Base-by-base conservation (phyloP, 2,797 vertebrate species). In the Staurois parvus region DNA sequence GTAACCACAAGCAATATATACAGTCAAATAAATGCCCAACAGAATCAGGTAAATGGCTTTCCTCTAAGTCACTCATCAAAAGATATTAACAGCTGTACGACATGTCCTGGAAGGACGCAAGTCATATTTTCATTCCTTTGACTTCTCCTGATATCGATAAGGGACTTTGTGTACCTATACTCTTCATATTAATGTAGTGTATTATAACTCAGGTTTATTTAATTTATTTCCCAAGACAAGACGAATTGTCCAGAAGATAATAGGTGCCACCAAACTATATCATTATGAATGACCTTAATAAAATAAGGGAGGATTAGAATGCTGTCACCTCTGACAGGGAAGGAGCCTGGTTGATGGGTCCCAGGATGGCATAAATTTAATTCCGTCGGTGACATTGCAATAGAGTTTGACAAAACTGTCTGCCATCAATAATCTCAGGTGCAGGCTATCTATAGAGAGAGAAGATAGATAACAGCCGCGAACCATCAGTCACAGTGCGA, bases 271-370 rank as follows among this genome's bases (percentile, higher is more conserved):
- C 72, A 68, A 66, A 83, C 81, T 67, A 45, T 83, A 83, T 74
- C 81, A 83, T 83, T 66, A 66, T 75, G 79, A 73, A 74, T 83
- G 72, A 83, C 72, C 81, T 83, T 83, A 83, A 83, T 74, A 83
- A 83, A 83, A 83, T 74, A 83, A 56, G 81, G 81, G 29, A 72
- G 70, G 70, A 83, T 83, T 83, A 83, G 72, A 66, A 32, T 75
- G 19, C 72, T 83, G 81, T 83, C 81, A 83, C 56, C 40, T 66
- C 15, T 32, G 72, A 75, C 59, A 68, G 34, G 17, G 52, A 30
- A 34, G 48, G 29, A 59, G 28, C 3, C 8, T 56, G 48, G 19
- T 64, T 67, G 70, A 83, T 83, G 62, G 42, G 64, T 83, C 72
- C 40, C 62, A 64, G 69, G 52, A 70, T 28, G 13, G 72, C 21